Base-by-base conservation (phyloP, 2,113 vertebrate species). In the Cochlearius cochlearius region DNA sequence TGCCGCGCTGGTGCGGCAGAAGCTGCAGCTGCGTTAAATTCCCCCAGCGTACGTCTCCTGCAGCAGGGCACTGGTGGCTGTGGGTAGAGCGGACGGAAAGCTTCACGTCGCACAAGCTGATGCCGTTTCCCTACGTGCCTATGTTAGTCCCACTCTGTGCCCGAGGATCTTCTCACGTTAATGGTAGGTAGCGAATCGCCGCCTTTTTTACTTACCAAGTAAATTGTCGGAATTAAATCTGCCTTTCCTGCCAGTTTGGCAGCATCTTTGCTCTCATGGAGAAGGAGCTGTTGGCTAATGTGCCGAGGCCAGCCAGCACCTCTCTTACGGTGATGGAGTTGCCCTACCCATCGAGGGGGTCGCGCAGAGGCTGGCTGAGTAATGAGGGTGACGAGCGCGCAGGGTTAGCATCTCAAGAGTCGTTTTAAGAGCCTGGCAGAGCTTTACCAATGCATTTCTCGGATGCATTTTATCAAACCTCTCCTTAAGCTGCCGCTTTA, bases 401-500 rank as follows among this genome's bases (percentile, higher is more conserved):
- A 9, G 47, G 47, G 13, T 78, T 26, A 38, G 36, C 64, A 9
- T 17, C 55, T 43, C 52, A 38, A 27, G 41, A 72, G 64, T 30
- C 12, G 2, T 49, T 18, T 60, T 8, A 39, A 64, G 50, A 80
- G 32, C 67, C 41, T 62, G 88, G 73, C 75, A 73, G 62, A 81
- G 84, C 60, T 84, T 67, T 63, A 19, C 71, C 49, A 32, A 59
- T 64, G 39, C 58, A 60, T 75, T 93, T 84, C 85, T 81, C 8
- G 0, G 64, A 52, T 85, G 86, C 59, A 55, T 86, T 96, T 91
- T 79, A 83, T 88, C 85, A 94, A 94, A 27, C 53, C 41, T 49
- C 59, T 92, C 71, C 85, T 93, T 67, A 93, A 89, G 68, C 80
- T 76, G 64, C 80, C 64, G 58, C 74, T 94, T 94, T 96, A 96